Conservation (phyloP, 35 echinoderm and acorn worm species). For the Acanthaster planci region DNA sequence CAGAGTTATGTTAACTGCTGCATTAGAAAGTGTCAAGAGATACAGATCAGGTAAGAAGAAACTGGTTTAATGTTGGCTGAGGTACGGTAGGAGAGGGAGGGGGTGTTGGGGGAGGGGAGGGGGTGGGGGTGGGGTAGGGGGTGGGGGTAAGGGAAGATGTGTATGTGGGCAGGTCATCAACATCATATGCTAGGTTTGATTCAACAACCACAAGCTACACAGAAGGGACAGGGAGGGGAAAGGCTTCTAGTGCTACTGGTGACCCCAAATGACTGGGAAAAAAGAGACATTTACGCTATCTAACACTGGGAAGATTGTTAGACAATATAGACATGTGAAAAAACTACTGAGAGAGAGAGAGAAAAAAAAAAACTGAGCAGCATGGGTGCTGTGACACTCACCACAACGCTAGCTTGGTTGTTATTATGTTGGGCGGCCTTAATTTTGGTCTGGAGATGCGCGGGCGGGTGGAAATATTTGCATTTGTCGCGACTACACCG, state of each 20-base stretch:
- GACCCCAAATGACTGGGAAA: background rate
- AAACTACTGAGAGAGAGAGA: background rate
- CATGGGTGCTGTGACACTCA: slow-evolving; percentile 40
- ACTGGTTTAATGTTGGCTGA: background rate
- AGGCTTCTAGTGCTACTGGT: background rate
- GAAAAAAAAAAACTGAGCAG: slow-evolving; percentile 33
- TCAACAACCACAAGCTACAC: slow-evolving; percentile 22
- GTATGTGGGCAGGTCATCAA: background rate
- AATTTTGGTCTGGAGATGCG: slow-evolving; percentile 97
- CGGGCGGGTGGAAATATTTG: slow-evolving; percentile 99
- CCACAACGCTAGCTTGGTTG: slow-evolving; percentile 66
- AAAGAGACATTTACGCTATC: slow-evolving; percentile 2
- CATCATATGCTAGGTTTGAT: slow-evolving; percentile 9
- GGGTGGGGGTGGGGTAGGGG: background rate
- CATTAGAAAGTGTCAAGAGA: too few species aligned
- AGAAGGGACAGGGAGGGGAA: background rate
- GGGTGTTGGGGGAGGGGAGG: background rate
- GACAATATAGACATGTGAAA: background rate
- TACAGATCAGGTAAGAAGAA: too few species aligned
- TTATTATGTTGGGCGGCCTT: slow-evolving; percentile 95
- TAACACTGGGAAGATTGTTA: slow-evolving; percentile 1
- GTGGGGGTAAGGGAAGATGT: background rate
- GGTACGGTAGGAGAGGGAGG: background rate
- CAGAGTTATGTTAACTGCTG: too few species aligned
- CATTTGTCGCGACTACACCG: slow-evolving; percentile 98